Evolutionary conservation across 2,888 invertebrate species (phyloP).

Genomic region (Ecliptopera silaceata): DNA sequence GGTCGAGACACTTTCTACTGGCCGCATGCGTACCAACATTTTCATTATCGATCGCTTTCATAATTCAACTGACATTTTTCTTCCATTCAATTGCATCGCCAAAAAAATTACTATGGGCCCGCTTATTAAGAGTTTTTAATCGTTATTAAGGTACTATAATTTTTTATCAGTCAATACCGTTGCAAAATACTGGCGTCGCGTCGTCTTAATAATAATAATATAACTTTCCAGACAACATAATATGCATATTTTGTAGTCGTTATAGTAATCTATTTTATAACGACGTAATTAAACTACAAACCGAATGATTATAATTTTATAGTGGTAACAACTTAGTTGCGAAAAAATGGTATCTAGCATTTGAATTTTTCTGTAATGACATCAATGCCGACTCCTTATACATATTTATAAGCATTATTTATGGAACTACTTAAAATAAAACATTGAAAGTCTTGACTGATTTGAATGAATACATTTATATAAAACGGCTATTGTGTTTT

Average conservation of each 20-base stretch:
- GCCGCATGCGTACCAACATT: conserved; percentile 70
- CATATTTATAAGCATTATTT: conserved; percentile 76
- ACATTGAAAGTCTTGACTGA: conserved; percentile 63
- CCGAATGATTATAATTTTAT: conserved; percentile 43
- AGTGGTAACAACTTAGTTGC: conserved; percentile 46
- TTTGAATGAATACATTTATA: conserved; percentile 62
- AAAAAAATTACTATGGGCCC: conserved; percentile 49
- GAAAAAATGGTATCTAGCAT: conserved; percentile 55
- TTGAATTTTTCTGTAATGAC: conserved; percentile 69
- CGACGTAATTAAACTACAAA: conserved; percentile 20
- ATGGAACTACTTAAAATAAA: conserved; percentile 65
- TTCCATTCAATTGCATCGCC: conserved; percentile 68
- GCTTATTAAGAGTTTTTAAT: conserved; percentile 53
- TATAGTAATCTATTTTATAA: conserved; percentile 24
- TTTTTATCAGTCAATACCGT: conserved; percentile 43
- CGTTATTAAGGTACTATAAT: conserved; percentile 41
- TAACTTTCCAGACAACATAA: conserved; percentile 8
- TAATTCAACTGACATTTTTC: conserved; percentile 80
- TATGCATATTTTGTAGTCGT: not conserved
- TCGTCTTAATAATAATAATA: conserved; percentile 1
- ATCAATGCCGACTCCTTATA: conserved; percentile 62
- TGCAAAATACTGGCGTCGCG: conserved; percentile 38
- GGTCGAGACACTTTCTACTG: conserved; percentile 80
- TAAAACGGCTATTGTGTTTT: conserved; percentile 66
- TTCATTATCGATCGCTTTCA: conserved; percentile 80